Evolutionary conservation across 2,797 vertebrate genomes (phyloP).

Genomic region (Phataginus tetradactyla): DNA sequence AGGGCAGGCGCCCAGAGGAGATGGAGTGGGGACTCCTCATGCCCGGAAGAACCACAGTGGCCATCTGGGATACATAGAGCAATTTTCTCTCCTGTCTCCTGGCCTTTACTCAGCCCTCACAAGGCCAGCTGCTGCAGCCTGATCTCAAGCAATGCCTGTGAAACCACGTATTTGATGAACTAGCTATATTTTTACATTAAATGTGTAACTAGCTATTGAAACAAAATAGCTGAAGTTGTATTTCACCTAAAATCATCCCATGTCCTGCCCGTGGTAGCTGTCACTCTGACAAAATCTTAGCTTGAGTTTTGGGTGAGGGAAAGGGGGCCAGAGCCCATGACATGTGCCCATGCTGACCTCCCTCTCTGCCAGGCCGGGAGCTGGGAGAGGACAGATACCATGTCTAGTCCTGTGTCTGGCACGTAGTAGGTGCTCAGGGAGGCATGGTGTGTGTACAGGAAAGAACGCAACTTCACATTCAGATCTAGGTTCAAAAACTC

Average conservation of each 20-base stretch:
- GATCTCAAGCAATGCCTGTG: not conserved
- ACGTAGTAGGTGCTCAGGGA: not conserved
- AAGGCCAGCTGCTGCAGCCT: not conserved
- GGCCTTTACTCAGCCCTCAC: not conserved
- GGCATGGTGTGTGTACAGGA: not conserved
- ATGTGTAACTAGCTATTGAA: not conserved
- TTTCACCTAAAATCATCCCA: not conserved
- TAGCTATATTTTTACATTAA: not conserved
- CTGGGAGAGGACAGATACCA: not conserved
- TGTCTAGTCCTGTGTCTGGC: not conserved
- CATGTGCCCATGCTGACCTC: not conserved
- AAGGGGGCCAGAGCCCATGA: no score
- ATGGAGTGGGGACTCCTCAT: not conserved
- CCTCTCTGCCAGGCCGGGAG: not conserved
- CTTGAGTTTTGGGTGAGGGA: not conserved
- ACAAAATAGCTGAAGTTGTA: not conserved
- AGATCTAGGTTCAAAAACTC: not conserved
- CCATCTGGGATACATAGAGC: not conserved
- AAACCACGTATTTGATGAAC: not conserved
- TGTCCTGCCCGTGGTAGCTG: not conserved
- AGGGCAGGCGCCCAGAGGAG: not conserved
- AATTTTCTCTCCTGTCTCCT: not conserved
- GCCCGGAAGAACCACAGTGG: no score
- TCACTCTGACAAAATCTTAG: not conserved
- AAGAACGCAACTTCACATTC: not conserved